Evolutionary conservation across 1,140 invertebrate genomes (phyloP), one percentile per base, ranked within the genome.

Genomic region (Pomacea maculata): DNA sequence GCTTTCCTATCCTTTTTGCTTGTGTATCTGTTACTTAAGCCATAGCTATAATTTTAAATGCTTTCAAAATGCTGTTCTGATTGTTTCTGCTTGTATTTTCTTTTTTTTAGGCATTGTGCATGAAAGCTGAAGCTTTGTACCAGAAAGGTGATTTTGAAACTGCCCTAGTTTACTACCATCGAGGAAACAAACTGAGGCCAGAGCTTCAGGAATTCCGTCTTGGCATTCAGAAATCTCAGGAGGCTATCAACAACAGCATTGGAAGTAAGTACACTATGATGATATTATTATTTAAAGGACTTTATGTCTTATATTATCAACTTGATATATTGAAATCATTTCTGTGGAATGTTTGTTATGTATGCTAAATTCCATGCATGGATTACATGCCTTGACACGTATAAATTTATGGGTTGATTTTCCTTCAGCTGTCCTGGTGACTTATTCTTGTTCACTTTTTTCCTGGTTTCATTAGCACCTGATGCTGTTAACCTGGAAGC

Each of bases 41-140:
- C 6, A 6, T 45, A 45, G 34, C 34, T 45, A 45, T 45, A 45
- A 45, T 45, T 45, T 45, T 45, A 45, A 45, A 45, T 45, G 34
- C 34, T 45, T 45, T 45, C 2, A 45, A 45, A 45, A 45, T 45
- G 34, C 2, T 45, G 34, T 45, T 45, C 34, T 45, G 34, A 45
- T 6, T 9, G 15, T 57, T n/a, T n/a, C 15, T 7, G 29, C 45
- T 10, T 61, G 15, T 54, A 57, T 76, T 61, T 63, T 76, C 75
- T 82, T 78, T 64, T 45, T 55, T 71, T 71, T 29, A 91, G 93
- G 96, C 95, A n/a, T 93, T 98, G 67, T 96, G 95, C 86, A 96
- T 96, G 88, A 98, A 98, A 92, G 97, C 97, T 1, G 97, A 99
- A 92, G 94, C 97, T 1, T 92, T 98, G 19, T 98, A 98, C 89